phyloP scores from a whole-genome alignment of 2,888 invertebrate species.

The Rotaria socialis region DNA sequence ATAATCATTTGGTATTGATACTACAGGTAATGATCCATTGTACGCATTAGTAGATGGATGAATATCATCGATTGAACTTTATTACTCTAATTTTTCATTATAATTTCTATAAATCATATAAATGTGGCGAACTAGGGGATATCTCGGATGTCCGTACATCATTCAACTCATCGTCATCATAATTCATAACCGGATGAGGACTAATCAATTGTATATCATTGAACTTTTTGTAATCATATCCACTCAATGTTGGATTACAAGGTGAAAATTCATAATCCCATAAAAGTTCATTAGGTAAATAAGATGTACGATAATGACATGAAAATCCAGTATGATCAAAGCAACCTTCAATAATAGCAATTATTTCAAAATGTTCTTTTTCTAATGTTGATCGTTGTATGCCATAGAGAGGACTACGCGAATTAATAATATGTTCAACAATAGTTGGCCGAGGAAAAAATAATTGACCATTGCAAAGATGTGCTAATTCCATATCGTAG shows the following conservation, averaged over 20 bases:
- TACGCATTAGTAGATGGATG: neutral
- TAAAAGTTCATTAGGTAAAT: conserved; percentile 45
- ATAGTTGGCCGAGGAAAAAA: conserved; percentile 46
- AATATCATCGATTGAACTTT: neutral
- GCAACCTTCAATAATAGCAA: conserved; percentile 43
- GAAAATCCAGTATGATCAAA: conserved; percentile 43
- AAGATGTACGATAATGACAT: conserved; percentile 45
- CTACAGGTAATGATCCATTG: neutral
- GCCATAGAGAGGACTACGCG: conserved; percentile 39
- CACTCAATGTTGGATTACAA: neutral
- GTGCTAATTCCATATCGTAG: conserved; percentile 45
- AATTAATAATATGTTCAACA: conserved; percentile 45
- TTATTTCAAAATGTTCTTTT: conserved; percentile 41
- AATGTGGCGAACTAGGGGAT: neutral
- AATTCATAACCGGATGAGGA: neutral
- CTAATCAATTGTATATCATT: conserved; percentile 34
- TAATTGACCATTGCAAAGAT: conserved; percentile 17
- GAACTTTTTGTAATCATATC: conserved; percentile 43
- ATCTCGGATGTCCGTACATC: neutral
- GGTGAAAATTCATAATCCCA: conserved; percentile 40
- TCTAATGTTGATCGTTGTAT: neutral
- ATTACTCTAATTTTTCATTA: neutral
- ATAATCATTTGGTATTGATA: neutral
- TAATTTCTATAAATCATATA: neutral
- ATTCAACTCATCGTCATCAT: neutral